phyloP scores from a whole-genome alignment of 2,888 invertebrate species.

The Pilophorus perplexus region DNA sequence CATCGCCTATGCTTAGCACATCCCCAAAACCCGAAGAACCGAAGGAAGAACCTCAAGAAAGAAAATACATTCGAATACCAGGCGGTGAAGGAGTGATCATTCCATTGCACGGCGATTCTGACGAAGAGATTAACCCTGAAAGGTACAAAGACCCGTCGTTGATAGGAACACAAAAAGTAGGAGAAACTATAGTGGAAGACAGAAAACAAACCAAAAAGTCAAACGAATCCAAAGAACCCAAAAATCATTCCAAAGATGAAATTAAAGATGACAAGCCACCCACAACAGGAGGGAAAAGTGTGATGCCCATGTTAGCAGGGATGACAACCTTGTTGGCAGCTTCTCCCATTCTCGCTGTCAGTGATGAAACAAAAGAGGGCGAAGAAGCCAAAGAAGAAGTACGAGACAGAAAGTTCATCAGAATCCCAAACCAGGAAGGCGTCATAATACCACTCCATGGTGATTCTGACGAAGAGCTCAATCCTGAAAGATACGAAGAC shows the following conservation, averaged over 20 bases:
- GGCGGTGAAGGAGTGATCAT: slow-evolving; percentile 46
- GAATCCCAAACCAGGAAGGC: slow-evolving; percentile 44
- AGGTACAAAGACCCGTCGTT: slow-evolving; percentile 35
- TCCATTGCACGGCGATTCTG: slow-evolving; percentile 47
- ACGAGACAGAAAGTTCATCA: slow-evolving; percentile 39
- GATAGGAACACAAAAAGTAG: slow-evolving; percentile 5
- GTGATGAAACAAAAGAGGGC: neutral
- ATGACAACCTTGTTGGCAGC: slow-evolving; percentile 28
- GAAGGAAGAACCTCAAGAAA: slow-evolving; percentile 56
- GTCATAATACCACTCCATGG: slow-evolving; percentile 48
- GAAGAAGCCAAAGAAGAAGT: slow-evolving; percentile 11
- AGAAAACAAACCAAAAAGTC: neutral
- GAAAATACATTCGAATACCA: slow-evolving; percentile 48
- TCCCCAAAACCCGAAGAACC: slow-evolving; percentile 40
- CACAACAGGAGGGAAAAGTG: neutral
- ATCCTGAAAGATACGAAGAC: slow-evolving; percentile 42
- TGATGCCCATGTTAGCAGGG: slow-evolving; percentile 20
- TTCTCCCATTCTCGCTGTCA: slow-evolving; percentile 15
- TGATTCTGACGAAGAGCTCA: slow-evolving; percentile 46
- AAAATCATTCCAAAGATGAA: neutral
- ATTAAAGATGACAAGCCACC: neutral
- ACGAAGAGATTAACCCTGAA: slow-evolving; percentile 45
- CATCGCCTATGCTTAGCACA: slow-evolving; percentile 19
- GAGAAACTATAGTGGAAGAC: neutral
- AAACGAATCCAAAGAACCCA: neutral